Evolutionary conservation across 2,113 vertebrate species (phyloP).

Genomic region (Euleptes europaea): DNA sequence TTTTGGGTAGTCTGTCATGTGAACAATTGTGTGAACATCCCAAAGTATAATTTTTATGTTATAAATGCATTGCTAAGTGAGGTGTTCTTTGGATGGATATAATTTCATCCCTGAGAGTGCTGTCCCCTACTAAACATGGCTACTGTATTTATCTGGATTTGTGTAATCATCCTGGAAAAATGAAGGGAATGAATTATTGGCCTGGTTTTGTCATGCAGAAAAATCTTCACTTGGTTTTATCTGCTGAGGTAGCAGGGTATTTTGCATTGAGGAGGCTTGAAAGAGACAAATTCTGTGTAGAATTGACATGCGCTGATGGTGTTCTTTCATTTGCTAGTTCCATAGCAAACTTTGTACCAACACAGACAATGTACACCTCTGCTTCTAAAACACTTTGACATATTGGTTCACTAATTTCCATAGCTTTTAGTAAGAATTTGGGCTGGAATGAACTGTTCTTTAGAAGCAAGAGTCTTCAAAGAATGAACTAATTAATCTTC

Average conservation of each 20-base stretch:
- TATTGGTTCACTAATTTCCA: not conserved
- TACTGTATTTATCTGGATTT: not conserved
- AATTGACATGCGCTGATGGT: not conserved
- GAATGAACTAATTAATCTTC: conserved; percentile 16
- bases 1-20: not conserved
- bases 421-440: not conserved
- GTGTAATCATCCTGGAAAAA: not conserved
- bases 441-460: not conserved
- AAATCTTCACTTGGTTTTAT: not conserved
- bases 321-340: not conserved
- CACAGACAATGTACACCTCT: not conserved
- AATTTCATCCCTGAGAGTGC: not conserved
- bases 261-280: not conserved
- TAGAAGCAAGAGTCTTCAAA: conserved; percentile 8
- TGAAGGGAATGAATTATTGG: not conserved
- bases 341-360: not conserved
- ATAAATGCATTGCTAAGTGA: not conserved
- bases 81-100: not conserved
- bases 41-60: not conserved
- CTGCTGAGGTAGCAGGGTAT: not conserved
- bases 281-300: not conserved
- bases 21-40: not conserved
- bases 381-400: not conserved
- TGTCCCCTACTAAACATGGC: not conserved
- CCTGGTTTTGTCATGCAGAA: not conserved